Conservation (phyloP, 2,888 invertebrate genomes). For the Salpingus planirostris region DNA sequence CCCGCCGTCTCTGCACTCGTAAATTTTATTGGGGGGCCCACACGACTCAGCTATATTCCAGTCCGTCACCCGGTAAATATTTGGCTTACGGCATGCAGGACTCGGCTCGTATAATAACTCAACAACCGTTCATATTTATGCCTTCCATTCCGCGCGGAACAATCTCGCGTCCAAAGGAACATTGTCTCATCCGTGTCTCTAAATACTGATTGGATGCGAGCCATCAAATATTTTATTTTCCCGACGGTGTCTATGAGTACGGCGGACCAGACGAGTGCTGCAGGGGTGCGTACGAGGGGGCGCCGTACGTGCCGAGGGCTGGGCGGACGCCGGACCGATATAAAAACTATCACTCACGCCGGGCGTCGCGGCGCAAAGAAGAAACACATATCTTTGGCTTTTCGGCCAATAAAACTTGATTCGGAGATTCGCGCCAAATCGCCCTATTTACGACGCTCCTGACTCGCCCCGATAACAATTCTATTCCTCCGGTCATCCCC, state of each 20-base stretch:
- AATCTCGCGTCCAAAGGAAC: slow-evolving; percentile 30
- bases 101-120: too few relatives aligned
- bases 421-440: slow-evolving; percentile 37
- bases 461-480: slow-evolving; percentile 37
- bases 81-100: too few relatives aligned
- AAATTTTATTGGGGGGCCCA: too few relatives aligned
- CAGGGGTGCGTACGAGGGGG: slow-evolving; percentile 11
- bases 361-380: slow-evolving; percentile 30
- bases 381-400: slow-evolving; percentile 49
- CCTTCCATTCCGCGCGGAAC: slow-evolving; percentile 22
- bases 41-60: too few relatives aligned
- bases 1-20: too few relatives aligned
- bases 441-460: slow-evolving; percentile 36
- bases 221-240: slow-evolving; percentile 40
- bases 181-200: slow-evolving; percentile 32
- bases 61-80: slow-evolving; percentile 33
- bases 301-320: slow-evolving; percentile 6
- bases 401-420: slow-evolving; percentile 54
- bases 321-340: slow-evolving; percentile 23
- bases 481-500: too few relatives aligned
- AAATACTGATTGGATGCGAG: slow-evolving; percentile 41
- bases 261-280: slow-evolving; percentile 25
- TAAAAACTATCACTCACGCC: slow-evolving; percentile 36
- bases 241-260: slow-evolving; percentile 12
- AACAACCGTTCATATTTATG: slow-evolving; percentile 32